Percentiles rank a stretch among this genome's conserved stretches.
These are phyloP conservation scores for Rhizoglyphus robini DNA, from an alignment of 1,140 invertebrate species.

Conservation along the genomic window DNA sequence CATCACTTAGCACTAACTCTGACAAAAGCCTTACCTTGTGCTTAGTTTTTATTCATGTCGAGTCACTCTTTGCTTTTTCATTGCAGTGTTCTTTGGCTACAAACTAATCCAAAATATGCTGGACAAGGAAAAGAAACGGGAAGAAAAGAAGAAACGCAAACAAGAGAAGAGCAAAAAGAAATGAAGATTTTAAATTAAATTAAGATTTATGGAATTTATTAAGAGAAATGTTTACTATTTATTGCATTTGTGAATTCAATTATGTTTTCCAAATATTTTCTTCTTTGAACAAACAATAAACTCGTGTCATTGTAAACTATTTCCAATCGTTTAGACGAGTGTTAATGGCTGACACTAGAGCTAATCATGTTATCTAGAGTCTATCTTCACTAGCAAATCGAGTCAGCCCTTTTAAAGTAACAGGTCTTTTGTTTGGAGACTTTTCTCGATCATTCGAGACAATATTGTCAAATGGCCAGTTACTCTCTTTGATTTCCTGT, in stretches of 20 bases:
- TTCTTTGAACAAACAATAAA: no score
- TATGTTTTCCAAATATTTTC: no score
- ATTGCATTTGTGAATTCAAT: no score
- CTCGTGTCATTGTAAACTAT: no score
- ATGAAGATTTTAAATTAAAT: not conserved
- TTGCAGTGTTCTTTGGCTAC: slow-evolving; percentile 5
- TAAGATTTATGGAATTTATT: no score
- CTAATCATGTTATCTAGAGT: no score
- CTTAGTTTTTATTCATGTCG: no score
- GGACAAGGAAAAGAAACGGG: slow-evolving; percentile 7
- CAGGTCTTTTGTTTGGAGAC: not conserved
- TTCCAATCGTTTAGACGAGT: no score
- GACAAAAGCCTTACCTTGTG: no score
- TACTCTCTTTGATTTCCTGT: not conserved
- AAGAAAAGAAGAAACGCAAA: slow-evolving; percentile 14
- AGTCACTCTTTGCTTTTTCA: not conserved
- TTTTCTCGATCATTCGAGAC: not conserved
- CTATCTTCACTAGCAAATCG: not conserved
- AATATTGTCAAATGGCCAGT: slow-evolving; percentile 7
- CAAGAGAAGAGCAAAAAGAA: not conserved
- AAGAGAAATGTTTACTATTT: no score
- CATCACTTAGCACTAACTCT: not conserved
- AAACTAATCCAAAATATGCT: slow-evolving; percentile 7
- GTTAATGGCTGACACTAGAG: no score
- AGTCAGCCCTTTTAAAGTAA: not conserved